Evolutionary conservation across 2,888 invertebrate genomes (phyloP), one percentile per base, ranked within the genome.

Genomic region (Cheilosia urbana): DNA sequence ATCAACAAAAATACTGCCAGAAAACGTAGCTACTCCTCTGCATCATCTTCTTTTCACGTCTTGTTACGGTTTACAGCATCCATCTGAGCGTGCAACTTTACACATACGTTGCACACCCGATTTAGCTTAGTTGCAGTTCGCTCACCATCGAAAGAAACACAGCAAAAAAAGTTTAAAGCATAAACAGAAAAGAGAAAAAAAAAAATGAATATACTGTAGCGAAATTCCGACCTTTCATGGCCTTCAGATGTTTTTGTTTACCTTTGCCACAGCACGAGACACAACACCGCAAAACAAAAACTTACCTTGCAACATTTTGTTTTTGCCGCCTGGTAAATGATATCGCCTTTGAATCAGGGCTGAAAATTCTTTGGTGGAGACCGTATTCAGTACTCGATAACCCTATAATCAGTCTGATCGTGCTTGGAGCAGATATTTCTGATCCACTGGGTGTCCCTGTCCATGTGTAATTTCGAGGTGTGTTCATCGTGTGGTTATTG

Each of bases 141-240:
- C 71, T 55, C 71, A 60, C 77, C 47, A 62, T 49, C 30, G 21
- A 40, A n/a, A 49, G 2, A 45, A 45, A 45, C 17, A 45, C 45
- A 47, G 45, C 57, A 51, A 17, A 69, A 76, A 13, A 72, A 66
- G 42, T 49, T 53, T 30, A 71, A 55, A 81, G 57, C 62, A 63
- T 63, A 40, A 57, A 37, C 37, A 37, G 11, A 45, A 53, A 11
- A 72, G 11, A 34, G 9, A 27, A 49, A 47, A 55, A 65, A 63
- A 63, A 0, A 30, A 30, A 30, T 2, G 0, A 30, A 1, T 57
- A 58, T 65, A 37, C 30, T 37, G 51, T 62, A 69, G 79, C 73
- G 73, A 83, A 83, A 79, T 73, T 83, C 58, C 83, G 83, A 83
- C 83, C 83, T 83, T 83, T 79, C 83, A 78, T 83, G 83, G 83